Evolutionary conservation across 1,140 invertebrate species (phyloP), one percentile per base, ranked within the genome.

Genomic region (Diachasmimorpha longicaudata): DNA sequence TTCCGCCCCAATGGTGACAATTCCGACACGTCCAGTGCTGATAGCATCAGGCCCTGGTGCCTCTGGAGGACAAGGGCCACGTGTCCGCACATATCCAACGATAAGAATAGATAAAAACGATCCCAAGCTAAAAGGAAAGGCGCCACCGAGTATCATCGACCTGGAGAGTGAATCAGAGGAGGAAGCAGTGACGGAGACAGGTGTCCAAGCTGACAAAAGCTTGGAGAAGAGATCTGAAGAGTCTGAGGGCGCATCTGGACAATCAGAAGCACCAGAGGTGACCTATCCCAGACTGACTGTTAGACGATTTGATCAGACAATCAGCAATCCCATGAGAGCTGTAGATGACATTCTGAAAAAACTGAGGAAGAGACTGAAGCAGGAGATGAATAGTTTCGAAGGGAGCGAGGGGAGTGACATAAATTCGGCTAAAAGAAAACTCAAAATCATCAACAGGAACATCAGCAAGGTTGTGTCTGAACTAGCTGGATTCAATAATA

Each of bases 111-210:
- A 19, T 25, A n/a, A 6, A 21, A 37, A 31, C 9, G 23, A 68
- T 25, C 52, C 68, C 13, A 63, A 63, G 69, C 71, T n/a, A 21
- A 52, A 71, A 19, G 55, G 1, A 19, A 72, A 69, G 2, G 13
- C 25, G 23, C 68, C 19, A 0, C 79, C 83, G 0, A 88, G 78
- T 70, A 78, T 89, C 4, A 88, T 89, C 39, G 84, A 89, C 16
- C 31, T 89, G 0, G 87, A 88, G 10, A 88, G 86, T 36, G 88
- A 89, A 52, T 73, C 79, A 0, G 82, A 79, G 52, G 75, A 79
- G 0, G 4, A 44, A 42, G 1, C 66, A 21, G 21, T 58, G 39
- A 42, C 25, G 1, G 8, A 42, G 19, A 31, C 14, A 44, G 55
- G 63, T 31, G 55, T 10, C 19, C 39, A 39, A 14, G 16, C n/a